Evolutionary conservation across 2,797 vertebrate genomes (phyloP).

Genomic region (Gallinago stenura): DNA sequence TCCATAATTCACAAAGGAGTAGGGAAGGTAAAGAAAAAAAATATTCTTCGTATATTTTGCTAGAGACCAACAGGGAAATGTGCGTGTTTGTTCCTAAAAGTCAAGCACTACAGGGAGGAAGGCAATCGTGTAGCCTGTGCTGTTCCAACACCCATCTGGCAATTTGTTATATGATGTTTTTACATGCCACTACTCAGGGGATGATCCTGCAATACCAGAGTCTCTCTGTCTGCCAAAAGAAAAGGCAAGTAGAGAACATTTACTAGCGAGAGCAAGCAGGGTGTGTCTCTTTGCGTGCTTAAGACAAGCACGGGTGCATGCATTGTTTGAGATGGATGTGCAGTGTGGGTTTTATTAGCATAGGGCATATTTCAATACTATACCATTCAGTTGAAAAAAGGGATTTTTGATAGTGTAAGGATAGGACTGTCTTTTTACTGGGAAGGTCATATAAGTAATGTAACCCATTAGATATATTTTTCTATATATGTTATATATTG

Average conservation of each 20-base stretch:
- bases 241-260: not conserved
- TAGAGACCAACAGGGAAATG: slow-evolving; percentile 2
- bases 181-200: not conserved
- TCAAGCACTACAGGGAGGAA: slow-evolving; percentile 6
- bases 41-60: slow-evolving; percentile 19
- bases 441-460: not conserved
- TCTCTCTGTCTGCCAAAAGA: not conserved
- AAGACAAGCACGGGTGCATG: not conserved
- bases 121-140: not conserved
- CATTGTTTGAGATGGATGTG: not conserved
- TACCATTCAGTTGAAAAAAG: not conserved
- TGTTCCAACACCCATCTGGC: not conserved
- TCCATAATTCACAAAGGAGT: slow-evolving; percentile 68
- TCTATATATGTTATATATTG: not conserved
- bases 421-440: not conserved
- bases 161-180: not conserved
- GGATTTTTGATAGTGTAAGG: not conserved
- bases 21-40: slow-evolving; percentile 24
- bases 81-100: slow-evolving; percentile 31
- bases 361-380: not conserved
- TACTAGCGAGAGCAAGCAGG: not conserved
- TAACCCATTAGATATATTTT: not conserved
- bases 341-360: not conserved
- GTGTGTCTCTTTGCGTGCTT: not conserved
- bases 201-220: not conserved